Conservation (phyloP, 2,888 invertebrate species). For the Dermolepida albohirtum region DNA sequence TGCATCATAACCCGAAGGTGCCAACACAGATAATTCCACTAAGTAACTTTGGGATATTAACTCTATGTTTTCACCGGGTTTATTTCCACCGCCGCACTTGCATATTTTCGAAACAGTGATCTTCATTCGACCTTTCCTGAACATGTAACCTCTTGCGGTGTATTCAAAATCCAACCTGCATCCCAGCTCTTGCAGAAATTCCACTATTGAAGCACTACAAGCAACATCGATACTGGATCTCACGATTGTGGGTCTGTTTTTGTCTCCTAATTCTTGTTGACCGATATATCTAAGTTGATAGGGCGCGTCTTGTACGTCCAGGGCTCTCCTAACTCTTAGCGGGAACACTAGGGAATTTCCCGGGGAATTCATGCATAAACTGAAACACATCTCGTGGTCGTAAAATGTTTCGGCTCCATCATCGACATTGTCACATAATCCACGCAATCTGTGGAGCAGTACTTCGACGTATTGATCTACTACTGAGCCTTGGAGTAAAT, state of each 20-base stretch:
- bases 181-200: conserved; percentile 92
- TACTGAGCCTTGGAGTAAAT: conserved; percentile 93
- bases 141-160: conserved; percentile 92
- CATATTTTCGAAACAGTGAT: conserved; percentile 95
- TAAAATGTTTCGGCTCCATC: conserved; percentile 91
- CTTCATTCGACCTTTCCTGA: conserved; percentile 96
- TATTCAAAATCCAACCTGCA: conserved; percentile 94
- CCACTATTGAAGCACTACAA: conserved; percentile 88
- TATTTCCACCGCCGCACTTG: conserved; percentile 77
- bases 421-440: conserved; percentile 93
- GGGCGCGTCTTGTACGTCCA: conserved; percentile 85
- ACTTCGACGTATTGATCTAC: conserved; percentile 92
- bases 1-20: conserved; percentile 92
- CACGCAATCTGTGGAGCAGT: conserved; percentile 87
- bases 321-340: conserved; percentile 84
- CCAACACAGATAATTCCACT: conserved; percentile 91
- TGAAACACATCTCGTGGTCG: conserved; percentile 93
- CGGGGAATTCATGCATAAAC: conserved; percentile 76
- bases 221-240: conserved; percentile 94
- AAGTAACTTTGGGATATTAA: conserved; percentile 92
- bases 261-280: conserved; percentile 90
- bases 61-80: conserved; percentile 78
- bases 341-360: conserved; percentile 69
- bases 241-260: conserved; percentile 89
- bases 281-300: conserved; percentile 94